Conservation (phyloP, 2,113 vertebrate species). For the Heterochromis multidens region DNA sequence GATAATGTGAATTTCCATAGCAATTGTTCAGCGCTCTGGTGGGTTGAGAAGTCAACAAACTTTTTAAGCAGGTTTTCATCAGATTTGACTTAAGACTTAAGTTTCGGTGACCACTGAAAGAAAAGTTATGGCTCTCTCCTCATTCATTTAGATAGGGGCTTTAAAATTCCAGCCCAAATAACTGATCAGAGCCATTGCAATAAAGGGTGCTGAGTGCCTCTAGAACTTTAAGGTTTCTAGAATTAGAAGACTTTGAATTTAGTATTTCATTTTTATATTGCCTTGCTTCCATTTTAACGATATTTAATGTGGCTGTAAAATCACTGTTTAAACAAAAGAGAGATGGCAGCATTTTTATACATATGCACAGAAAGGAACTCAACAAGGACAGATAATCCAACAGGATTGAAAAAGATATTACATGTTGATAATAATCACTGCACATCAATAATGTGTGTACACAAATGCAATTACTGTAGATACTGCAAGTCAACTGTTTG, state of each 20-base stretch:
- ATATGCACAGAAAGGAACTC: not conserved
- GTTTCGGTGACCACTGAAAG: not conserved
- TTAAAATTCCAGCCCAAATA: not conserved
- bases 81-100: not conserved
- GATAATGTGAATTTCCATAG: not conserved
- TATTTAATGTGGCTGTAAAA: not conserved
- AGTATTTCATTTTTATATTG: not conserved
- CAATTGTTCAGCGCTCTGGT: not conserved
- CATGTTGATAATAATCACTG: not conserved
- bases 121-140: not conserved
- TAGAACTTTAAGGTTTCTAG: fast-evolving
- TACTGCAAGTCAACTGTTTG: too few species aligned
- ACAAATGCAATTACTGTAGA: not conserved
- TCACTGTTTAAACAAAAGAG: not conserved
- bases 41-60: not conserved
- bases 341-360: not conserved
- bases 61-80: not conserved
- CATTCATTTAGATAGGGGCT: not conserved
- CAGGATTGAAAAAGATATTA: not conserved
- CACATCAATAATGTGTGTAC: not conserved
- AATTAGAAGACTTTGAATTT: not conserved
- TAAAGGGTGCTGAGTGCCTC: not conserved
- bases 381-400: not conserved
- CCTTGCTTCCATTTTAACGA: not conserved
- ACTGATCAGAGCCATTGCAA: not conserved